Conservation (phyloP, 2,113 vertebrate species). For the Orycteropus afer region DNA sequence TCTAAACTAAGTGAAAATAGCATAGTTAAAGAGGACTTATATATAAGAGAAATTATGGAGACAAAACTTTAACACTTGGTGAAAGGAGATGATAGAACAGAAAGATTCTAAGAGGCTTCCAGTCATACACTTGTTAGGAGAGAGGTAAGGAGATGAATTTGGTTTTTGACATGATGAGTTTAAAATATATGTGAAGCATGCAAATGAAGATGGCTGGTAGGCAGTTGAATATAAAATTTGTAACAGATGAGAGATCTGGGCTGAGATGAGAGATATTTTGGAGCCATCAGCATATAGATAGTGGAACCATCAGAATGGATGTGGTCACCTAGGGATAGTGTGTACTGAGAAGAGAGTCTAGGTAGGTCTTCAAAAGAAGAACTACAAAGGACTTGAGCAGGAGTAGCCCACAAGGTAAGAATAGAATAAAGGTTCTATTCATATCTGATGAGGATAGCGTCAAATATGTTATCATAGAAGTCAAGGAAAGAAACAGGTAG, state of each 20-base stretch:
- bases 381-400: not conserved
- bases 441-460: not conserved
- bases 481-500: slow-evolving; percentile 25
- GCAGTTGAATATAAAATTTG: not conserved
- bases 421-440: no score
- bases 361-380: slow-evolving; percentile 2
- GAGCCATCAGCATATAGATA: not conserved
- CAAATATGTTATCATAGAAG: not conserved
- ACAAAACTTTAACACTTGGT: not conserved
- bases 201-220: slow-evolving; percentile 8
- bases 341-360: not conserved
- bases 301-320: not conserved
- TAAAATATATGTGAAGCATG: not conserved
- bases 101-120: not conserved
- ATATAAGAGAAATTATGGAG: not conserved
- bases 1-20: slow-evolving; percentile 22
- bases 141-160: slow-evolving; percentile 17
- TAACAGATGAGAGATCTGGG: slow-evolving; percentile 33
- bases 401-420: not conserved
- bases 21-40: slow-evolving; percentile 15
- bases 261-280: not conserved
- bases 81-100: not conserved
- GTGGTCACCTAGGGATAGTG: not conserved
- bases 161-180: not conserved
- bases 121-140: not conserved